Conservation (phyloP, 2,797 vertebrate species). For the Buceros bicornis region DNA sequence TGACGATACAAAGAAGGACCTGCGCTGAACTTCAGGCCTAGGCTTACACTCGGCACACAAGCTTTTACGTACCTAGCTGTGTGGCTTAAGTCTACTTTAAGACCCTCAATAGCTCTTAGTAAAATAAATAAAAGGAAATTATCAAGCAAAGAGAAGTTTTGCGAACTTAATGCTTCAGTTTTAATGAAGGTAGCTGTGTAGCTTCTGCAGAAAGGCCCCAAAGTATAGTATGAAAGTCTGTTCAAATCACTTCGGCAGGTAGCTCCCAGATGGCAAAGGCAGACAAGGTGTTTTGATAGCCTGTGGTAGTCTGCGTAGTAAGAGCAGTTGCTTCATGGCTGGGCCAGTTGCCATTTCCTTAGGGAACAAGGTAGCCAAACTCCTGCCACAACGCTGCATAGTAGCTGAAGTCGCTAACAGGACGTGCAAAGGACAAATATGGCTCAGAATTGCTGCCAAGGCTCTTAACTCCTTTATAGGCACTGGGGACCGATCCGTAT, state of each 20-base stretch:
- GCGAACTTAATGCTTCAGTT: not conserved
- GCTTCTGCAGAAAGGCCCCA: not conserved
- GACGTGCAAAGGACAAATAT: not conserved
- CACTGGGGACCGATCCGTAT: rapidly evolving
- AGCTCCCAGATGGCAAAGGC: not conserved
- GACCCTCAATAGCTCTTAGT: not conserved
- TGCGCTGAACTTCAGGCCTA: not conserved
- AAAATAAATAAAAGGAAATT: slow-evolving; percentile 39
- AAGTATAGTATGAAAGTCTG: not conserved
- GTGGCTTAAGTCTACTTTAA: not conserved
- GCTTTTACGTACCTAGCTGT: not conserved
- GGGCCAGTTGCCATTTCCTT: not conserved
- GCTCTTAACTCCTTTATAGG: not conserved
- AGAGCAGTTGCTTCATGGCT: not conserved
- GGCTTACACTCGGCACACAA: not conserved
- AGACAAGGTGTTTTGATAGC: not conserved
- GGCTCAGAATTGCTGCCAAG: not conserved
- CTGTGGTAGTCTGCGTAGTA: not conserved
- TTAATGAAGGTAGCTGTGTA: not conserved
- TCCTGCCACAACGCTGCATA: not conserved
- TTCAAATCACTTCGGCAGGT: not conserved
- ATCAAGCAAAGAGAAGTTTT: not conserved
- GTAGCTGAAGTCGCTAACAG: not conserved
- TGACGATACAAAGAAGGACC: not conserved
- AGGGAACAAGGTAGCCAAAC: not conserved